These are phyloP conservation scores for Sarcophaga caerulescens DNA, from an alignment of 2,888 invertebrate species.

Conservation along the genomic window DNA sequence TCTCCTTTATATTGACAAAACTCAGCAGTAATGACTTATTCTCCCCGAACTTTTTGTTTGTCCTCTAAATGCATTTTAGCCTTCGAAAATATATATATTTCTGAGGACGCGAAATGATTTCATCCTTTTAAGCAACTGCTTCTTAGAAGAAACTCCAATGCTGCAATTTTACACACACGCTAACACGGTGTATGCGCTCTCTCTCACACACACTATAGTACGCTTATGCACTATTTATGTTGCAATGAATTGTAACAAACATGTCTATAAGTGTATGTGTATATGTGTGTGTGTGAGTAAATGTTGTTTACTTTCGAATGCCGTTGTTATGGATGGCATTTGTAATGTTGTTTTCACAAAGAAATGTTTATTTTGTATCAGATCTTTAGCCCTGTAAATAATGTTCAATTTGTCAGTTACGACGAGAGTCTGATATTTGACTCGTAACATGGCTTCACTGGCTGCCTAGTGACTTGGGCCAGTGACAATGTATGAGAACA, in stretches of 20 bases:
- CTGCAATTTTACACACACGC: not conserved
- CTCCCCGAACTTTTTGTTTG: too few species aligned
- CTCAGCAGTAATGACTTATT: too few species aligned
- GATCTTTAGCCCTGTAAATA: slow-evolving; percentile 57
- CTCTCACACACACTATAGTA: slow-evolving; percentile 7
- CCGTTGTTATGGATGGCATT: slow-evolving; percentile 60
- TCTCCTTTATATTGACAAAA: too few species aligned
- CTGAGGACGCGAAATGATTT: too few species aligned
- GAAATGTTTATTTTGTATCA: slow-evolving; percentile 44
- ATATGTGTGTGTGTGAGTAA: slow-evolving; percentile 25
- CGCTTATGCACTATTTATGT: not conserved
- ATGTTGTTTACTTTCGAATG: slow-evolving; percentile 51
- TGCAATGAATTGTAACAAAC: slow-evolving; percentile 4
- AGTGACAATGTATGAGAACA: slow-evolving; percentile 62
- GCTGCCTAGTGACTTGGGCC: slow-evolving; percentile 6
- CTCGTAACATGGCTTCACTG: not conserved
- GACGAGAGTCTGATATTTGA: slow-evolving; percentile 45
- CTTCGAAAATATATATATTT: too few species aligned
- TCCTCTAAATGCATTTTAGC: too few species aligned
- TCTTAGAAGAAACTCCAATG: too few species aligned
- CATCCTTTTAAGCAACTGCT: too few species aligned
- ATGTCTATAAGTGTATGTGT: not conserved
- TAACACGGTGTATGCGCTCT: not conserved
- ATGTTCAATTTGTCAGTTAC: slow-evolving; percentile 60
- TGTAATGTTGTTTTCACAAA: slow-evolving; percentile 50